Percentiles rank a stretch among this genome's conserved stretches.
Evolutionary conservation across 2,113 vertebrate genomes (phyloP).

Genomic region (Rhagologus leucostigma): DNA sequence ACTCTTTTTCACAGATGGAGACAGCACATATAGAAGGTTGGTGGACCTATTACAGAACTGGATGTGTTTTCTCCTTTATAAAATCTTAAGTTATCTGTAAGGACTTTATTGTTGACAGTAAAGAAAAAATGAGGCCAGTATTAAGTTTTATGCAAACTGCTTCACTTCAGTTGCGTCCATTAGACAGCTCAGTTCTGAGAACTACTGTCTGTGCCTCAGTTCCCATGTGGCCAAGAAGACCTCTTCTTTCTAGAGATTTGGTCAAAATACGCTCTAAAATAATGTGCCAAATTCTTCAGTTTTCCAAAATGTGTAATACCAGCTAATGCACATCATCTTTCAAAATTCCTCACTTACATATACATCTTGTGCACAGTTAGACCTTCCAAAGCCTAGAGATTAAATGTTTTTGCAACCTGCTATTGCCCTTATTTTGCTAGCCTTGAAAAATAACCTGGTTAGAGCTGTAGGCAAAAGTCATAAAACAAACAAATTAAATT

Average conservation of each 20-base stretch:
- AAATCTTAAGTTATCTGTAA: neutral
- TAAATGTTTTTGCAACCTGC: neutral
- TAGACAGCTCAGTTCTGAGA: neutral
- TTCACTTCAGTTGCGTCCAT: neutral
- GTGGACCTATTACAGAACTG: neutral
- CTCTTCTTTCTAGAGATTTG: neutral
- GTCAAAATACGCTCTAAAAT: neutral
- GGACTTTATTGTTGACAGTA: neutral
- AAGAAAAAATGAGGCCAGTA: neutral
- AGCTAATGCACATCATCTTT: neutral
- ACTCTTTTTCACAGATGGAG: accelerated
- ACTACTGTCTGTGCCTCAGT: neutral
- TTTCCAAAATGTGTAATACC: neutral
- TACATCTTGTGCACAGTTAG: neutral
- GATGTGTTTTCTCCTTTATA: neutral
- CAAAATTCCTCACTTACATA: neutral
- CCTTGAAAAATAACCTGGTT: neutral
- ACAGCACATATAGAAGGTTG: neutral
- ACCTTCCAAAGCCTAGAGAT: neutral
- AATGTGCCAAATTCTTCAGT: neutral
- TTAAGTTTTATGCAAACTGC: neutral
- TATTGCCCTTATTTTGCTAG: neutral
- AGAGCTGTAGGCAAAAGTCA: neutral
- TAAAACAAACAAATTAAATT: neutral
- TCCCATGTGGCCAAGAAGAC: neutral